phyloP scores from a whole-genome alignment of 2,888 invertebrate genomes.

The Matsumyia berberina region DNA sequence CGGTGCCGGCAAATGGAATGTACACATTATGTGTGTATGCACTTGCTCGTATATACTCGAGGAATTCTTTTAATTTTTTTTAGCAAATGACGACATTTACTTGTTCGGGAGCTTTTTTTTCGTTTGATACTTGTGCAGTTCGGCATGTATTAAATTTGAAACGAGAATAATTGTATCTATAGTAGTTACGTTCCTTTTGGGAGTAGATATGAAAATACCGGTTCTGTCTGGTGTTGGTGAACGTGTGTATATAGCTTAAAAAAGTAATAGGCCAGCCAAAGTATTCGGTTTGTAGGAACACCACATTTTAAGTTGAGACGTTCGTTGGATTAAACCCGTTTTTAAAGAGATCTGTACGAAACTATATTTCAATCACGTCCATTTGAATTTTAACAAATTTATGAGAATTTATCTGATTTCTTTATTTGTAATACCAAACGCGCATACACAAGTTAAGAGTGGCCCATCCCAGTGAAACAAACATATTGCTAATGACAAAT shows the following conservation, averaged over 20 bases:
- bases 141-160: constrained; percentile 32
- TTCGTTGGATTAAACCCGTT: constrained; percentile 63
- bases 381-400: not conserved
- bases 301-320: constrained; percentile 73
- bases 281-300: constrained; percentile 45
- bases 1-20: constrained; percentile 51
- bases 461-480: constrained; percentile 25
- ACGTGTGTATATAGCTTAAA: constrained; percentile 13
- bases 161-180: constrained; percentile 51
- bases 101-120: constrained; percentile 39
- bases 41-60: not conserved
- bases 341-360: constrained; percentile 29
- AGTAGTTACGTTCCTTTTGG: constrained; percentile 37
- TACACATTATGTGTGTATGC: not conserved
- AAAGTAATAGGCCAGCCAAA: constrained; percentile 52
- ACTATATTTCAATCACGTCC: constrained; percentile 19
- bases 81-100: constrained; percentile 60
- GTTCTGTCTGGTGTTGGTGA: constrained; percentile 65
- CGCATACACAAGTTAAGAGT: not conserved
- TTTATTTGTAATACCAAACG: constrained; percentile 6
- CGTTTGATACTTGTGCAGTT: constrained; percentile 33
- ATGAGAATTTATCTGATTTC: constrained; percentile 1
- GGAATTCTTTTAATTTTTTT: constrained; percentile 54
- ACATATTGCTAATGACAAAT: constrained; percentile 31
- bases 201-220: constrained; percentile 60